Conservation (phyloP, 2,797 vertebrate species). For the Sebastes miniatus region DNA sequence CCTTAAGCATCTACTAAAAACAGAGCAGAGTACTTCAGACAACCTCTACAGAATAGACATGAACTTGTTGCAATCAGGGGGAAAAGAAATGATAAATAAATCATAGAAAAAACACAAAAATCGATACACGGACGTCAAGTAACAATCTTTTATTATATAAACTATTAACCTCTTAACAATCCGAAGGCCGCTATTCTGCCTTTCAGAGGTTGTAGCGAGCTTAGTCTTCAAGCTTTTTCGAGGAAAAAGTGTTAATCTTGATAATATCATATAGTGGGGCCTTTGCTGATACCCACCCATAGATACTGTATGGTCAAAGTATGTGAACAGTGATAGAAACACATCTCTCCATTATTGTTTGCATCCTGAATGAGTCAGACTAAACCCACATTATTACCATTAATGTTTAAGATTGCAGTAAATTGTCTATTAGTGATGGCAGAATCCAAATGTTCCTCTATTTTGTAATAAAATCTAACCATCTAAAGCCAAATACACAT, state of each 20-base stretch:
- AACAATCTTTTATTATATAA: too few species aligned
- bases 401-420: not conserved
- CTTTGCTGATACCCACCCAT: accelerated
- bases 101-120: too few species aligned
- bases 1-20: not conserved
- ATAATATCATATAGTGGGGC: too few species aligned
- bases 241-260: too few species aligned
- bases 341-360: not conserved
- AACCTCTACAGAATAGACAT: not conserved
- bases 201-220: too few species aligned
- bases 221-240: too few species aligned
- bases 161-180: too few species aligned
- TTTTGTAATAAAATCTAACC: not conserved
- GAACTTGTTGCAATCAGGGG: not conserved
- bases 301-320: not conserved
- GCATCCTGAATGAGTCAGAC: not conserved
- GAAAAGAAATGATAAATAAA: too few species aligned
- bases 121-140: too few species aligned
- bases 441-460: not conserved
- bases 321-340: not conserved
- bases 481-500: not conserved
- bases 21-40: not conserved
- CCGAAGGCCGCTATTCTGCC: too few species aligned
- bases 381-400: not conserved
- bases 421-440: not conserved